A percentile compares a stretch with the other conserved stretches of the same genome.
These are phyloP conservation scores for Vombatus ursinus DNA, from an alignment of 2,113 vertebrate genomes.

Conservation along the genomic window DNA sequence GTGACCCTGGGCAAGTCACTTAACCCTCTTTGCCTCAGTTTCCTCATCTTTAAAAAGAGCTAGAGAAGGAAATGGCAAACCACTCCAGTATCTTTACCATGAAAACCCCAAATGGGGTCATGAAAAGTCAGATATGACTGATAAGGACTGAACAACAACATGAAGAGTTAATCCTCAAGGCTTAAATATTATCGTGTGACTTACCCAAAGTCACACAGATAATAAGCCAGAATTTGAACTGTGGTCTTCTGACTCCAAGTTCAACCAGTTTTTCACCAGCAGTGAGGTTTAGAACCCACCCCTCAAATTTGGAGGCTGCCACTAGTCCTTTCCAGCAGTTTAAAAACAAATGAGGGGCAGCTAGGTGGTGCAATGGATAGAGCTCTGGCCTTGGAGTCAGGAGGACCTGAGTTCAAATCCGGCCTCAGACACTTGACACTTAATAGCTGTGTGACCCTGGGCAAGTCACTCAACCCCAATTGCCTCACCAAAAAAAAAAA, in stretches of 20 bases:
- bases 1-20: not conserved
- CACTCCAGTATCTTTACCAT: not conserved
- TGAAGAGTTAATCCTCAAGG: not conserved
- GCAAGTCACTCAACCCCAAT: too few species aligned
- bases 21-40: not conserved
- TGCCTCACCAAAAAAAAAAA: too few species aligned
- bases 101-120: not conserved
- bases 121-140: not conserved
- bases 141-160: not conserved
- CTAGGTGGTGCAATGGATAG: too few species aligned
- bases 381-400: too few species aligned
- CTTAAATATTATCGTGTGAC: not conserved
- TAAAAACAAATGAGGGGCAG: not conserved
- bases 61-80: not conserved
- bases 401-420: too few species aligned
- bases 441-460: too few species aligned
- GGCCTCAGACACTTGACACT: too few species aligned
- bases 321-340: not conserved
- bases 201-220: not conserved
- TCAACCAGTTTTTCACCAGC: not conserved
- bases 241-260: not conserved
- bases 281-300: not conserved
- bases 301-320: not conserved
- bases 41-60: not conserved
- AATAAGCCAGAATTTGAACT: not conserved